Evolutionary conservation across 2,113 vertebrate species (phyloP).

Genomic region (Cyprinodon variegatus): DNA sequence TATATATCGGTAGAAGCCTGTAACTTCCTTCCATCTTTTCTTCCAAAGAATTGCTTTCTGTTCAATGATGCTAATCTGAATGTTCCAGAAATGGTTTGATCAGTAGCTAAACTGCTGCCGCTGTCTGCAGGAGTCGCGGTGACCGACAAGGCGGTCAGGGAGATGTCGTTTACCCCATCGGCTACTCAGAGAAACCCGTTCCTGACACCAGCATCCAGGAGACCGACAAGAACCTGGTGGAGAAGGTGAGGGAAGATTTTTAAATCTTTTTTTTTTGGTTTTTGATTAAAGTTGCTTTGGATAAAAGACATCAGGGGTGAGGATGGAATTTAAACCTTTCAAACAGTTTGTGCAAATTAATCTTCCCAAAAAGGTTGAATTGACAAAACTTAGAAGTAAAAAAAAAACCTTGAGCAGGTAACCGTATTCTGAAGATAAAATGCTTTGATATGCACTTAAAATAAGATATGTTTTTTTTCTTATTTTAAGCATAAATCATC

Average conservation of each 20-base stretch:
- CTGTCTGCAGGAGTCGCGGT: constrained; percentile 78
- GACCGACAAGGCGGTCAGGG: constrained; percentile 86
- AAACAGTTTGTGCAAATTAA: no score
- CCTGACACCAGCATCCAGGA: constrained; percentile 95
- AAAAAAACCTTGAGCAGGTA: no score
- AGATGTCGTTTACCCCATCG: constrained; percentile 89
- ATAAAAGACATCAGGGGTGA: neutral
- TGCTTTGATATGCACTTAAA: no score
- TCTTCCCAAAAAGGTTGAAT: no score
- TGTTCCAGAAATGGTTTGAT: neutral
- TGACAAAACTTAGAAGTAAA: no score
- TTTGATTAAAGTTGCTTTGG: neutral
- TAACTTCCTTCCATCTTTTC: neutral
- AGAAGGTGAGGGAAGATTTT: constrained; percentile 82
- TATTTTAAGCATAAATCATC: no score
- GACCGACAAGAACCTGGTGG: constrained; percentile 93
- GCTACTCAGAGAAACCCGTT: constrained; percentile 92
- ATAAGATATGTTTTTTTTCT: no score
- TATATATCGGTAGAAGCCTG: no score
- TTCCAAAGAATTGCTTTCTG: neutral
- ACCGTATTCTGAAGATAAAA: no score
- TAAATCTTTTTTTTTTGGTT: neutral
- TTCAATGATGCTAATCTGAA: neutral
- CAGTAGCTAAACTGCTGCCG: neutral
- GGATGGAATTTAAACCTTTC: neutral